Evolutionary conservation across 2,888 invertebrate species (phyloP).

Genomic region (Drosophila melanocephala): DNA sequence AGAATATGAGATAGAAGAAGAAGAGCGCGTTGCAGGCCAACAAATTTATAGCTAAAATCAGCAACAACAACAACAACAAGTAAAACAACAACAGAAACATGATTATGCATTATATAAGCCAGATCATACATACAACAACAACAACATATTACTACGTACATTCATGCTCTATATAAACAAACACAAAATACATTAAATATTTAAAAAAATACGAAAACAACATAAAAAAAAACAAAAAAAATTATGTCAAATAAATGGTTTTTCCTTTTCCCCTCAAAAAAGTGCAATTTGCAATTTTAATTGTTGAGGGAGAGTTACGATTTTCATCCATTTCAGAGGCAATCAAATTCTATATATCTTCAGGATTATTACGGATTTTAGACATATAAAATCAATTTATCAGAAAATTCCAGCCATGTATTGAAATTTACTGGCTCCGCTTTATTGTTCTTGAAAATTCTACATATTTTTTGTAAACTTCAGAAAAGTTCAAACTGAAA

Average conservation of each 20-base stretch:
- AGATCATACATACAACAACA: slow-evolving; percentile 67
- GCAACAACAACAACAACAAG: slow-evolving; percentile 11
- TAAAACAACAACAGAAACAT: slow-evolving; percentile 33
- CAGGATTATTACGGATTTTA: background rate
- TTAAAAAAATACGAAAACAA: slow-evolving; percentile 45
- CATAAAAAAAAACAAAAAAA: slow-evolving; percentile 44
- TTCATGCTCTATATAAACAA: slow-evolving; percentile 78
- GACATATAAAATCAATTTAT: background rate
- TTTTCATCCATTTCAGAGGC: background rate
- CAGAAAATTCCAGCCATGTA: background rate
- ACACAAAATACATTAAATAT: slow-evolving; percentile 61
- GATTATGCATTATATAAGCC: slow-evolving; percentile 70
- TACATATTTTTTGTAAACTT: background rate
- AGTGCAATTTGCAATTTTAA: slow-evolving; percentile 31
- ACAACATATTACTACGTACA: slow-evolving; percentile 76
- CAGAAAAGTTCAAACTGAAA: too few relatives aligned
- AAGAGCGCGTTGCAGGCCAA: slow-evolving; percentile 36
- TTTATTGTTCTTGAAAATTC: background rate
- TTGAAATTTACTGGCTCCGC: too few relatives aligned
- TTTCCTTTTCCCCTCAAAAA: slow-evolving; percentile 82
- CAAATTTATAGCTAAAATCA: slow-evolving; percentile 44
- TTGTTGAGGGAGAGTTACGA: background rate
- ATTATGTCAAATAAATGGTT: slow-evolving; percentile 81
- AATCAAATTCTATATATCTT: background rate
- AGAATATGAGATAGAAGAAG: background rate